Conservation (phyloP, 2,888 invertebrate species). For the Disparrhopalites patrizii region DNA sequence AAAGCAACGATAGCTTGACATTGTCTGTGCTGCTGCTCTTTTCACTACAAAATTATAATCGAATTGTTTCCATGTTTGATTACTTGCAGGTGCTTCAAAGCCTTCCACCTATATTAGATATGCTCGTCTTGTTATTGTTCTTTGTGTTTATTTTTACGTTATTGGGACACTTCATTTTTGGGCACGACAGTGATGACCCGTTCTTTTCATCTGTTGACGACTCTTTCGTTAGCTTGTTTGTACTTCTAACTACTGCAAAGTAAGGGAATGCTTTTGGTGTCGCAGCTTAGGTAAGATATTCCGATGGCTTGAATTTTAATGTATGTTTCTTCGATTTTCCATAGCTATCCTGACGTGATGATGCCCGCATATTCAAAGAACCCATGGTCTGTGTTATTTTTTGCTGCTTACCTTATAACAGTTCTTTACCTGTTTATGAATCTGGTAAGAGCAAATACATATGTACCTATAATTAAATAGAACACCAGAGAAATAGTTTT, state of each 20-base stretch:
- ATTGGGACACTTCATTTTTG: conserved; percentile 76
- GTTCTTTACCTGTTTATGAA: conserved; percentile 85
- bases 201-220: conserved; percentile 74
- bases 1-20: too few species aligned
- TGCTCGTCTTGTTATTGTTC: conserved; percentile 77
- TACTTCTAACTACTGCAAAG: conserved; percentile 87
- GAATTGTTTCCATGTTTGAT: conserved; percentile 47
- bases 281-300: neutral
- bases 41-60: too few species aligned
- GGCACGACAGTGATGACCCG: conserved; percentile 65
- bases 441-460: conserved; percentile 69
- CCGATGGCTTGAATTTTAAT: neutral
- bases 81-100: conserved; percentile 72
- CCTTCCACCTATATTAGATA: conserved; percentile 80
- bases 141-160: conserved; percentile 78
- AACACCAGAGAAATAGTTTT: too few species aligned
- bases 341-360: conserved; percentile 87
- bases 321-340: conserved; percentile 48
- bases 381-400: conserved; percentile 79
- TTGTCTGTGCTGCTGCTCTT: too few species aligned
- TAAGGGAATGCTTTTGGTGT: conserved; percentile 56
- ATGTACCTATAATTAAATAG: too few species aligned
- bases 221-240: conserved; percentile 83
- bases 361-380: conserved; percentile 80
- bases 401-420: conserved; percentile 77